Conservation (phyloP, 35 echinoderm and acorn worm species). For the Acanthaster planci region DNA sequence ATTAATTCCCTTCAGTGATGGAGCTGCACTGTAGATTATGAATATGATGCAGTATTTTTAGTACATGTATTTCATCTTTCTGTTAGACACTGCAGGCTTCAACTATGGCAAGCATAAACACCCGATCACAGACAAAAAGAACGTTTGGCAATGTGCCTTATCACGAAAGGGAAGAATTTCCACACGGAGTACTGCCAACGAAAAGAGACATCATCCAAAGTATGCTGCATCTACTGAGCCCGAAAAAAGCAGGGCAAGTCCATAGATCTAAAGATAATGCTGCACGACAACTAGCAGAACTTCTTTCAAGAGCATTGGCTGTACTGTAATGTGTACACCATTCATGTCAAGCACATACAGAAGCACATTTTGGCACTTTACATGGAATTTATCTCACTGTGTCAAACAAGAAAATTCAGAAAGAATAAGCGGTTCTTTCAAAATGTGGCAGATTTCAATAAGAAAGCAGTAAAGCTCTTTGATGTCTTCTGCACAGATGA, state of each 20-base stretch:
- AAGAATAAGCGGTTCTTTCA: slow-evolving; percentile 16
- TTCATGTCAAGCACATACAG: too few relatives aligned
- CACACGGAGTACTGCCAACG: slow-evolving; percentile 27
- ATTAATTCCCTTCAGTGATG: too few relatives aligned
- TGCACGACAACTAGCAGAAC: neutral
- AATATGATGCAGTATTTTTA: too few relatives aligned
- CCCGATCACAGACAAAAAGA: too few relatives aligned
- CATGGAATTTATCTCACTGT: slow-evolving; percentile 8
- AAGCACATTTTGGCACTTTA: slow-evolving; percentile 12
- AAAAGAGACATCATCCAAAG: slow-evolving; percentile 34
- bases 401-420: slow-evolving; percentile 27
- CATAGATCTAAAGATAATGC: slow-evolving; percentile 40
- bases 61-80: too few relatives aligned
- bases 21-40: too few relatives aligned
- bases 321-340: slow-evolving; percentile 35
- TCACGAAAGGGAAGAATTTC: slow-evolving; percentile 33
- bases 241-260: slow-evolving; percentile 22
- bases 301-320: slow-evolving; percentile 36
- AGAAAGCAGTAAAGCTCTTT: slow-evolving; percentile 11
- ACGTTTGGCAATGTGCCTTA: neutral
- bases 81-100: too few relatives aligned
- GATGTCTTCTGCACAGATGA: slow-evolving; percentile 38
- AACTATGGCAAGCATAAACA: too few relatives aligned
- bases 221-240: slow-evolving; percentile 32
- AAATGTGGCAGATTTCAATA: slow-evolving; percentile 25